A percentile compares a stretch with the other conserved stretches of the same genome.
Conservation (phyloP, 2,888 invertebrate species). For the Meteorus colon region DNA sequence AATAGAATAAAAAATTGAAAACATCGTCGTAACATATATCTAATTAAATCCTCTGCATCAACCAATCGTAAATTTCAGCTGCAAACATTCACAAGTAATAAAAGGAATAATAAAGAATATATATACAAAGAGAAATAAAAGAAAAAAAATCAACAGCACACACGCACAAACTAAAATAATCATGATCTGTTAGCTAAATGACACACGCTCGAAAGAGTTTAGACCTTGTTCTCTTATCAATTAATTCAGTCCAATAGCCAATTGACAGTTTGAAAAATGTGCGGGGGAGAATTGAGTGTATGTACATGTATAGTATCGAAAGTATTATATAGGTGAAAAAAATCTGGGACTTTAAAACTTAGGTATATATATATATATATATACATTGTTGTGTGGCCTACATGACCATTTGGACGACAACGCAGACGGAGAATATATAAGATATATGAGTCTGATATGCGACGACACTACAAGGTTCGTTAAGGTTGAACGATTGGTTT, state of each 20-base stretch:
- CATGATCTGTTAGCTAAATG: too few species aligned
- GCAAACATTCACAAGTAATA: not conserved
- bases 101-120: not conserved
- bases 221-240: not conserved
- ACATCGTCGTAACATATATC: not conserved
- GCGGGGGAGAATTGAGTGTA: constrained; percentile 44
- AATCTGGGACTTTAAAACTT: not conserved
- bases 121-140: not conserved
- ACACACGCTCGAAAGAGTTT: not conserved
- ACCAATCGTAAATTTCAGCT: not conserved
- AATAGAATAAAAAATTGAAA: not conserved
- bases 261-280: constrained; percentile 53
- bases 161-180: not conserved
- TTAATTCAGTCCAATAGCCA: constrained; percentile 38
- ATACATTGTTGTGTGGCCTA: constrained; percentile 23
- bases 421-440: constrained; percentile 56
- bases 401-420: constrained; percentile 40
- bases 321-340: constrained; percentile 9
- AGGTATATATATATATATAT: not conserved
- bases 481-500: constrained; percentile 45
- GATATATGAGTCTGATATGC: constrained; percentile 57
- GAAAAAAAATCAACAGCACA: not conserved
- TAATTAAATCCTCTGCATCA: not conserved
- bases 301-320: constrained; percentile 28
- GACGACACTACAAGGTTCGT: constrained; percentile 51